Conservation (phyloP, 1,140 invertebrate species). For the Formica selysi region DNA sequence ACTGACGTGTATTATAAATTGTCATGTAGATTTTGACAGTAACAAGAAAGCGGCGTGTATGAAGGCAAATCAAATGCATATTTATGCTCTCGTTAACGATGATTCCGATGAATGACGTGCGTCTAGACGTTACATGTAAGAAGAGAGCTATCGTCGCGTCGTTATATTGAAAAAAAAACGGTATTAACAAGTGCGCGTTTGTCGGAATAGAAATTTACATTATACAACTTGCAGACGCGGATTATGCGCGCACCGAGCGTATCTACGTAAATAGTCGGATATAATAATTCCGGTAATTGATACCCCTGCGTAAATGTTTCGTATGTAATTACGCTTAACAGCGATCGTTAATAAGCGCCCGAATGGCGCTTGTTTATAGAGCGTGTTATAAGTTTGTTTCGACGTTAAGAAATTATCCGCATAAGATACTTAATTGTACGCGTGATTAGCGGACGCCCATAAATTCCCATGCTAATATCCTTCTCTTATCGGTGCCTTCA, state of each 20-base stretch:
- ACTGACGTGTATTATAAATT: not conserved
- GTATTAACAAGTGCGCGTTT: conserved; percentile 36
- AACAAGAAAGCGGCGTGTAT: conserved; percentile 23
- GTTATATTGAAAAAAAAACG: conserved; percentile 15
- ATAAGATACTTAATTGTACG: conserved; percentile 46
- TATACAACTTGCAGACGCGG: conserved; percentile 18
- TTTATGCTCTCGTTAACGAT: conserved; percentile 54
- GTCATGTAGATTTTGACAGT: conserved; percentile 37
- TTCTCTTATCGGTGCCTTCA: not conserved
- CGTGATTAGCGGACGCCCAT: conserved; percentile 33
- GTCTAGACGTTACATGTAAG: conserved; percentile 28
- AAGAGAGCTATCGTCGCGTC: conserved; percentile 16
- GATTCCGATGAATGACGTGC: conserved; percentile 49
- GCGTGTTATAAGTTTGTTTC: conserved; percentile 11
- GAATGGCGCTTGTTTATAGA: conserved; percentile 33
- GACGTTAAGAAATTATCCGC: not conserved
- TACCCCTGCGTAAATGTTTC: conserved; percentile 55
- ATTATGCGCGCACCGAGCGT: conserved; percentile 54
- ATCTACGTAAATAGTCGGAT: conserved; percentile 69
- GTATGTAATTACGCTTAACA: conserved; percentile 22
- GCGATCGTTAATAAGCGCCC: conserved; percentile 28
- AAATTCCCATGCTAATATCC: conserved; percentile 11
- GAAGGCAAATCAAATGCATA: conserved; percentile 44
- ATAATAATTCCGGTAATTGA: conserved; percentile 66
- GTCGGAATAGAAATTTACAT: conserved; percentile 54